Conservation (phyloP, 2,888 invertebrate genomes). For the Achlya flavicornis region DNA sequence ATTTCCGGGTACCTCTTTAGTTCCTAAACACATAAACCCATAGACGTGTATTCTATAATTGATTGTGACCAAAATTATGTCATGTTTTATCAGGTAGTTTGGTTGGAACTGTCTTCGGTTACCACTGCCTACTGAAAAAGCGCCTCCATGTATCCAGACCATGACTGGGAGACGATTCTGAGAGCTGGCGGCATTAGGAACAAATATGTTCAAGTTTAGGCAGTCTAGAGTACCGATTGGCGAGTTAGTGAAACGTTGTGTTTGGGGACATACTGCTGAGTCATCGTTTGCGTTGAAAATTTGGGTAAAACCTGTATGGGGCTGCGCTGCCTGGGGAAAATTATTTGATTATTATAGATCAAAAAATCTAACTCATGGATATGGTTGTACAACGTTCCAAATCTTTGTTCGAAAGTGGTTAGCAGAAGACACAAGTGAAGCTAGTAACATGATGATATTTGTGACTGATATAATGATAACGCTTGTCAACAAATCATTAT, state of each 20-base stretch:
- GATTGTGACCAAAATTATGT: slow-evolving; percentile 37
- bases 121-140: slow-evolving; percentile 17
- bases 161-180: slow-evolving; percentile 9
- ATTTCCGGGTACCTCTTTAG: slow-evolving; percentile 46
- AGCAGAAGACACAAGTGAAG: too few species aligned
- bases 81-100: slow-evolving; percentile 12
- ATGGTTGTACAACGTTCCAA: too few species aligned
- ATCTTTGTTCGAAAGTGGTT: too few species aligned
- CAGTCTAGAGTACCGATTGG: slow-evolving; percentile 32
- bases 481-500: too few species aligned
- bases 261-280: slow-evolving; percentile 30
- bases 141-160: slow-evolving; percentile 9
- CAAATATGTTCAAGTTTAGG: slow-evolving; percentile 34
- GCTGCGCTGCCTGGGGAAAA: slow-evolving; percentile 8
- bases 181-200: slow-evolving; percentile 30
- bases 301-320: slow-evolving; percentile 27
- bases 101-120: slow-evolving; percentile 18
- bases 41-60: slow-evolving; percentile 48
- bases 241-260: slow-evolving; percentile 5
- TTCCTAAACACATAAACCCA: slow-evolving; percentile 46
- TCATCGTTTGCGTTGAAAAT: slow-evolving; percentile 30
- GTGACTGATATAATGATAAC: too few species aligned
- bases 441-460: too few species aligned
- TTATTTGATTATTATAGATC: too few species aligned
- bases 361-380: too few species aligned